Conservation (phyloP, 2,797 vertebrate species). For the Champsocephalus esox region DNA sequence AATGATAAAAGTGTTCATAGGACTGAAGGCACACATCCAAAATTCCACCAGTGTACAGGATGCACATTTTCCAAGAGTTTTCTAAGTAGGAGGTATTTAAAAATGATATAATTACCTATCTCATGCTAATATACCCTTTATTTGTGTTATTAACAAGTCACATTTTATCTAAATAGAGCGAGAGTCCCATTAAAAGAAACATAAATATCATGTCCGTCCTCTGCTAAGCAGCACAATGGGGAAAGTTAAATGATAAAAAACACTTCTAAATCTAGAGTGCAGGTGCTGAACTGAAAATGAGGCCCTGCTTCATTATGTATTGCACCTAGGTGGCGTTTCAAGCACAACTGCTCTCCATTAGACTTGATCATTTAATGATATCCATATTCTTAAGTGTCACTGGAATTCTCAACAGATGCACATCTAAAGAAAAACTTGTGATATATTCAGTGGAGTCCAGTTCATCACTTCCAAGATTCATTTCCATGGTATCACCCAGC, state of each 20-base stretch:
- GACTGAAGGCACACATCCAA: too few species aligned
- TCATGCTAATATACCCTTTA: neutral
- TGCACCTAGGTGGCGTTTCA: too few species aligned
- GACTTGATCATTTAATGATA: neutral
- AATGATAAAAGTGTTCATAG: too few species aligned
- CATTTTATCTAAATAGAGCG: neutral
- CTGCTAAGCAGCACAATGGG: neutral
- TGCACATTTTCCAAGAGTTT: neutral
- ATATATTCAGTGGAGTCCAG: neutral
- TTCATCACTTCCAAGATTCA: slow-evolving; percentile 10
- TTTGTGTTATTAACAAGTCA: too few species aligned
- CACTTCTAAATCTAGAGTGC: too few species aligned
- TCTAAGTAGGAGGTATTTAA: neutral
- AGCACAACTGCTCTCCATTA: too few species aligned
- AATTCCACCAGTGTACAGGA: neutral
- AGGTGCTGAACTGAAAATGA: too few species aligned
- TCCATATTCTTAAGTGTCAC: neutral
- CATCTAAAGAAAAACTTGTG: neutral
- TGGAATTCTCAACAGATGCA: slow-evolving; percentile 12
- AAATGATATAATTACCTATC: neutral
- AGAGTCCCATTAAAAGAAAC: neutral
- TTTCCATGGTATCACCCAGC: slow-evolving; percentile 28
- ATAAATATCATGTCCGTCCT: neutral
- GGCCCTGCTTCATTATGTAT: too few species aligned
- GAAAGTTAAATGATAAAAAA: neutral